Base-by-base conservation (phyloP, 2,888 invertebrate genomes). In the Diplazon laetatorius region DNA sequence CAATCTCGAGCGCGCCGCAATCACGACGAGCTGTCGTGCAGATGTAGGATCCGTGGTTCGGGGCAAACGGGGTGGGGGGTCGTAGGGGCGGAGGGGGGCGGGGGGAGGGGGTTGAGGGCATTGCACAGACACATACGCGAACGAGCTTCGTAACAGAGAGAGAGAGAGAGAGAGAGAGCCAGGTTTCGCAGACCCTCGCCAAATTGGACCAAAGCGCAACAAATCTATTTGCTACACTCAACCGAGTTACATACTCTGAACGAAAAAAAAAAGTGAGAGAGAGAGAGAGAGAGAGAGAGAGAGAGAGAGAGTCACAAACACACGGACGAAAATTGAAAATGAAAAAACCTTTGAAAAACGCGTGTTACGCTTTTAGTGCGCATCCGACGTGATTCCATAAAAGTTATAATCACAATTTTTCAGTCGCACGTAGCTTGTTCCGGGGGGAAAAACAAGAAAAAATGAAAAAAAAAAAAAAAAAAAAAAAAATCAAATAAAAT, bases 1-100 rank as follows among this genome's bases (percentile, higher is more conserved):
- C 76, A 76, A 76, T 76, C 76, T 76, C 76, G 76, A 76, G 76
- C 76, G 70, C 46, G 63, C 76, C 76, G 71, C 76, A 76, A 76
- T 76, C 76, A 76, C 76, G 71, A 66, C 76, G 76, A 60, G 76
- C 76, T 66, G 76, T 76, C 76, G 76, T 76, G 70, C 76, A 63
- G 63, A 63, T 65, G 65, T 59, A 65, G 50, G 42, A 76, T 50
- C 42, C 50, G n/a, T n/a, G n/a, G n/a, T n/a, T n/a, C n/a, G n/a
- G n/a, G n/a, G n/a, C n/a, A n/a, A n/a, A n/a, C n/a, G n/a, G n/a
- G n/a, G n/a, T n/a, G n/a, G n/a, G n/a, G n/a, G n/a, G n/a, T n/a
- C n/a, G n/a, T n/a, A n/a, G n/a, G n/a, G n/a, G n/a, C n/a, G n/a
- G n/a, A n/a, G n/a, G n/a, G n/a, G n/a, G n/a, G n/a, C n/a, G 65